A percentile compares a stretch with the other conserved stretches of the same genome.
phyloP scores from a whole-genome alignment of 2,888 invertebrate species.

The Acanthoscelides obtectus region DNA sequence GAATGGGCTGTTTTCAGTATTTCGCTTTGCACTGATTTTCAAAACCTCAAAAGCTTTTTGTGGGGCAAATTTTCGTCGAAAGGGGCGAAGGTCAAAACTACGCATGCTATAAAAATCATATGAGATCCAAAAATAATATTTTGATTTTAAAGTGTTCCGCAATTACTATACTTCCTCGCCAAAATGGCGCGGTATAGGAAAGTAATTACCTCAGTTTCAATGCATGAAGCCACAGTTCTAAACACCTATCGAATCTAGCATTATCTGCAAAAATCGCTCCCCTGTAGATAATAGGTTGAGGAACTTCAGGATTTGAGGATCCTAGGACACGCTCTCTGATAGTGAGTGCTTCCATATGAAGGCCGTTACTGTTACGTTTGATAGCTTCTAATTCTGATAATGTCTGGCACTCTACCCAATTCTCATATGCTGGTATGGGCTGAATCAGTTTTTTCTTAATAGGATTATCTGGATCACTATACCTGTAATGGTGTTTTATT shows the following conservation, averaged over 20 bases:
- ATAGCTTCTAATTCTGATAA: constrained; percentile 62
- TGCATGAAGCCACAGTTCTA: constrained; percentile 87
- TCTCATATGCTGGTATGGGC: constrained; percentile 80
- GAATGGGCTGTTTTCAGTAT: too few species aligned
- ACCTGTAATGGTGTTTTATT: too few species aligned
- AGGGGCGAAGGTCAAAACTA: too few species aligned
- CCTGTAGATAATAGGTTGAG: constrained; percentile 80
- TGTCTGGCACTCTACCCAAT: constrained; percentile 79
- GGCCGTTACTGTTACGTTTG: constrained; percentile 66
- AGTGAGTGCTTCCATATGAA: constrained; percentile 89
- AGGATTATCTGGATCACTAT: constrained; percentile 55
- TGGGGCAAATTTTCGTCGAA: too few species aligned
- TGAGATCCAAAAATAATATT: too few species aligned
- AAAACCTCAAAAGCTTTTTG: too few species aligned
- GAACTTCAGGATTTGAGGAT: constrained; percentile 68
- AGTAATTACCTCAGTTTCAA: constrained; percentile 55
- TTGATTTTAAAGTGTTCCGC: too few species aligned
- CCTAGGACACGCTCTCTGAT: constrained; percentile 81
- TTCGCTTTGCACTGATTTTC: too few species aligned
- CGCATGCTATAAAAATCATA: too few species aligned
- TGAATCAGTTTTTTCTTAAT: constrained; percentile 61
- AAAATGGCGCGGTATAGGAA: too few species aligned
- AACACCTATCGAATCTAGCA: constrained; percentile 70
- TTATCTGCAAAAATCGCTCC: constrained; percentile 95
- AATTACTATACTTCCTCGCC: too few species aligned